These are phyloP conservation scores for Climacteris rufus DNA, from an alignment of 2,113 vertebrate species.

Conservation along the genomic window DNA sequence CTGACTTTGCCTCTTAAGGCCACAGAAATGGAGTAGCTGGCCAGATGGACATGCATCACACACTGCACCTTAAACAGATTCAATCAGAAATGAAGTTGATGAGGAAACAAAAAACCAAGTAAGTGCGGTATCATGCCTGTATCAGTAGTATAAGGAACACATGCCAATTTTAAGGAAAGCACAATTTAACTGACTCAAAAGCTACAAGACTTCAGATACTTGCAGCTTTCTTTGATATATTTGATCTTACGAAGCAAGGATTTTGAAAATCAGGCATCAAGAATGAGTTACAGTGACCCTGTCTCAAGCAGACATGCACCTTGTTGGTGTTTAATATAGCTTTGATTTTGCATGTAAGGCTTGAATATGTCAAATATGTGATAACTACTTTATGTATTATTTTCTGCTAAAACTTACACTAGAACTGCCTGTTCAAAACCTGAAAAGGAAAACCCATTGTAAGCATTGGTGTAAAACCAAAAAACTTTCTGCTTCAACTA, in stretches of 20 bases:
- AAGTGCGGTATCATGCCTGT: background rate
- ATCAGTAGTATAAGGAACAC: background rate
- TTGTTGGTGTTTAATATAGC: background rate
- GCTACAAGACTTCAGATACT: background rate
- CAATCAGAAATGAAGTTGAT: background rate
- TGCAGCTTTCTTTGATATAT: background rate
- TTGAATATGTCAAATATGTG: background rate
- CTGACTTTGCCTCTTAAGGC: background rate
- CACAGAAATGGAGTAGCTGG: background rate
- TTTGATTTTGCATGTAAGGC: background rate
- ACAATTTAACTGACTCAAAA: background rate
- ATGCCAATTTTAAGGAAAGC: background rate
- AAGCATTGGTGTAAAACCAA: background rate
- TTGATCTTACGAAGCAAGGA: background rate
- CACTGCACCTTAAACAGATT: background rate
- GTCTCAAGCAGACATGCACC: background rate
- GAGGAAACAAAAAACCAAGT: background rate
- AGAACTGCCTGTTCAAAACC: background rate
- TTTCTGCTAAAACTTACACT: background rate
- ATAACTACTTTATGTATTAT: background rate
- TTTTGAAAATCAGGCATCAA: background rate
- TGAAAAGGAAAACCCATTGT: background rate
- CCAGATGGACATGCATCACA: background rate
- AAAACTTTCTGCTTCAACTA: background rate
- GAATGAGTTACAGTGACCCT: background rate